Evolutionary conservation across 2,888 invertebrate species (phyloP).

Genomic region (Drosophila prostipennis): DNA sequence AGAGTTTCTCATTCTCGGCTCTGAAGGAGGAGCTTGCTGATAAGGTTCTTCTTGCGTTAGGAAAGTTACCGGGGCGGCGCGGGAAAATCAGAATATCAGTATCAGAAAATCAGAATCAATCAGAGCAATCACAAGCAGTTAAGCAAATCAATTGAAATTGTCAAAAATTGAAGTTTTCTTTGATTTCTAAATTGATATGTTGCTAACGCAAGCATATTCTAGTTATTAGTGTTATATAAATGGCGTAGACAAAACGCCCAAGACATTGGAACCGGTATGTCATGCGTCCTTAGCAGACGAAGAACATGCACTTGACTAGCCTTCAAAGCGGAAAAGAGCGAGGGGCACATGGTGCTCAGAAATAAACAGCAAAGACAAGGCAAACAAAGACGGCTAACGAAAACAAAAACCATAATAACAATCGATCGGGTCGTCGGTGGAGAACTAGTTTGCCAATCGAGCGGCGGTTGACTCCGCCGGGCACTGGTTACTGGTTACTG

Average conservation of each 20-base stretch:
- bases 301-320: conserved; percentile 74
- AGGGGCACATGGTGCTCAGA: conserved; percentile 31
- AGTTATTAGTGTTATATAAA: conserved; percentile 12
- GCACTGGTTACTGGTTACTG: conserved; percentile 45
- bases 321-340: conserved; percentile 54
- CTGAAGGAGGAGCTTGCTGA: conserved; percentile 43
- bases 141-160: conserved; percentile 71
- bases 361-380: conserved; percentile 17
- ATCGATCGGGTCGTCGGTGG: conserved; percentile 10
- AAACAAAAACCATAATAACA: background rate
- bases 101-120: conserved; percentile 66
- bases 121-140: conserved; percentile 68
- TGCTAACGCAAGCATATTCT: conserved; percentile 7
- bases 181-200: conserved; percentile 37
- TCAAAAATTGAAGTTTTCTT: conserved; percentile 34
- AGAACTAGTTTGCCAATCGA: conserved; percentile 25
- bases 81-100: conserved; percentile 29
- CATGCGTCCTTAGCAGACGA: conserved; percentile 63
- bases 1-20: conserved; percentile 43
- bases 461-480: conserved; percentile 39
- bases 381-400: conserved; percentile 1
- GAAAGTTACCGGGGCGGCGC: conserved; percentile 60
- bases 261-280: conserved; percentile 63
- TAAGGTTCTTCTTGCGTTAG: conserved; percentile 48
- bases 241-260: conserved; percentile 8